These are phyloP conservation scores for Heliconius nattereri DNA, from an alignment of 1,140 invertebrate species.

Conservation along the genomic window DNA sequence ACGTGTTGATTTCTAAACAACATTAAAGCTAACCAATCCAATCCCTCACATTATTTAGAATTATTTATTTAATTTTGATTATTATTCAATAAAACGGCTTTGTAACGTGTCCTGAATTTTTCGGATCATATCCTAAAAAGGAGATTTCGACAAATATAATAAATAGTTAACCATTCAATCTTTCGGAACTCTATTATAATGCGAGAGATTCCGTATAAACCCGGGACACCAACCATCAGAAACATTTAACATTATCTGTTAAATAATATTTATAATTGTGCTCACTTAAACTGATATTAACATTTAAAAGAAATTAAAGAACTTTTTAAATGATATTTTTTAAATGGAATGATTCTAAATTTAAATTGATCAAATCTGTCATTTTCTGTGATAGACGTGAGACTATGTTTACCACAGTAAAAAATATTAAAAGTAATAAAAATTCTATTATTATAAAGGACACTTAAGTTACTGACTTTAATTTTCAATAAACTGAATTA, in stretches of 20 bases:
- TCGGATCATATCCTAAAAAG: not conserved
- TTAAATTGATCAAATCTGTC: not conserved
- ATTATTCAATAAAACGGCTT: not conserved
- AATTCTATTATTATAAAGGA: no score
- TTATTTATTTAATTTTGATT: not conserved
- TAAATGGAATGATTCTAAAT: conserved; percentile 33
- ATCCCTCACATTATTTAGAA: conserved; percentile 41
- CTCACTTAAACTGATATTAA: not conserved
- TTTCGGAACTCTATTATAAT: conserved; percentile 32
- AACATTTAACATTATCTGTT: not conserved
- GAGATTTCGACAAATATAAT: not conserved
- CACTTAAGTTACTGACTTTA: no score
- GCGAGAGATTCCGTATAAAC: conserved; percentile 38
- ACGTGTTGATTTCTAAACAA: conserved; percentile 39
- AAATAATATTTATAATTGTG: conserved; percentile 11
- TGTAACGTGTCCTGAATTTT: not conserved
- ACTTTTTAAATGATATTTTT: not conserved
- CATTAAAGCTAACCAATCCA: conserved; percentile 44
- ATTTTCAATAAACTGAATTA: no score
- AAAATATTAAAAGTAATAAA: no score
- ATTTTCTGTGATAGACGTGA: no score
- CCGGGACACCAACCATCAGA: not conserved
- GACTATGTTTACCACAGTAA: no score
- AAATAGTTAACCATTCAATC: conserved; percentile 20
- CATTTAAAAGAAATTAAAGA: not conserved